phyloP scores from a whole-genome alignment of 35 echinoderm and acorn worm genomes.

The Heliocidaris erythrogramma region DNA sequence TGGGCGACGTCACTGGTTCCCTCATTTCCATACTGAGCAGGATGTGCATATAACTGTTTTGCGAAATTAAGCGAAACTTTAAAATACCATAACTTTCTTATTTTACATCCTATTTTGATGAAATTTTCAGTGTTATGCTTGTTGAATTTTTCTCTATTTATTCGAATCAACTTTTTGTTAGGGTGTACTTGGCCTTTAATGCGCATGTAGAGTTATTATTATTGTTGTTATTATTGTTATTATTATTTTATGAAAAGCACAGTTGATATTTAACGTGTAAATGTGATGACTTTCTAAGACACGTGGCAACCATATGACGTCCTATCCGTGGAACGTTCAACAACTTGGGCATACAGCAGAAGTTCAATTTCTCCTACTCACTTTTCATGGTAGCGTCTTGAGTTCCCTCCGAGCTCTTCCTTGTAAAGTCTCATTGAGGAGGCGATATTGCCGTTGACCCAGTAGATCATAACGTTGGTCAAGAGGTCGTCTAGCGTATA shows the following conservation, averaged over 20 bases:
- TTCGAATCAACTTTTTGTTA: no score
- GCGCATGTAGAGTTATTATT: no score
- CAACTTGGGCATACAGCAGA: background rate
- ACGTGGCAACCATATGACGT: background rate
- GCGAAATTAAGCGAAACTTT: no score
- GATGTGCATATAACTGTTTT: no score
- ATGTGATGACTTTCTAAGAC: background rate
- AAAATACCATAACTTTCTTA: no score
- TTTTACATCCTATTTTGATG: no score
- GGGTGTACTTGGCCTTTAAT: no score
- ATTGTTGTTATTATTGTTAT: no score
- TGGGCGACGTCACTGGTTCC: no score
- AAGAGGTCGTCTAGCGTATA: constrained; percentile 77
- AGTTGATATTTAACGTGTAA: background rate
- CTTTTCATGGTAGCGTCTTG: background rate
- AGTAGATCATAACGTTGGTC: constrained; percentile 95
- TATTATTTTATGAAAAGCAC: background rate
- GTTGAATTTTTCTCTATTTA: no score
- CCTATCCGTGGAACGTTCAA: background rate
- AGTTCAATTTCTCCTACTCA: background rate
- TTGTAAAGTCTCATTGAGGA: constrained; percentile 86
- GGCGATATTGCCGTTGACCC: constrained; percentile 73
- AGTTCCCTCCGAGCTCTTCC: constrained; percentile 55
- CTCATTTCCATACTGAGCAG: no score
- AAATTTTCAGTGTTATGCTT: no score